Evolutionary conservation across 2,888 invertebrate species (phyloP).

Genomic region (Nemapogon koenigi): DNA sequence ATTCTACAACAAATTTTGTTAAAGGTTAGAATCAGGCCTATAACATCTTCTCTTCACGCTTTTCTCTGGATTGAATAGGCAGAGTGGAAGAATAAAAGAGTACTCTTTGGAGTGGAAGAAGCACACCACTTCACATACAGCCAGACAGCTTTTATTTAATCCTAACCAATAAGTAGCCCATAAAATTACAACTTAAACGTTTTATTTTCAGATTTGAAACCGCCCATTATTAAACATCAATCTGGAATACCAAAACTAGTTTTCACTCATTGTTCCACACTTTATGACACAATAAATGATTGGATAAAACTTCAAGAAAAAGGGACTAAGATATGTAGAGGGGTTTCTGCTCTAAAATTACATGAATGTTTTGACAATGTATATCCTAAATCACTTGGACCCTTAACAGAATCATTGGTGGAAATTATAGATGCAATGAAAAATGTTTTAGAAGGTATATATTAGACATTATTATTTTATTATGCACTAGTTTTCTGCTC

Average conservation of each 20-base stretch:
- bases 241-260: slow-evolving; percentile 43
- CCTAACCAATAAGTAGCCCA: too few relatives aligned
- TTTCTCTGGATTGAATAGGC: too few relatives aligned
- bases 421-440: slow-evolving; percentile 30
- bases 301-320: slow-evolving; percentile 39
- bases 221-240: slow-evolving; percentile 37
- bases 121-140: too few relatives aligned
- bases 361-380: slow-evolving; percentile 38
- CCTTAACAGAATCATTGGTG: slow-evolving; percentile 31
- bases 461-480: not conserved
- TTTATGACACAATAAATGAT: slow-evolving; percentile 33
- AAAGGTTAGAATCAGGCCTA: too few relatives aligned
- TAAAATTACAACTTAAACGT: not conserved
- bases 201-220: slow-evolving; percentile 37
- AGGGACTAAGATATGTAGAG: slow-evolving; percentile 34
- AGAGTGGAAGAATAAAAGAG: too few relatives aligned
- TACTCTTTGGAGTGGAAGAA: too few relatives aligned
- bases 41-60: too few relatives aligned
- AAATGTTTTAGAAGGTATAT: slow-evolving; percentile 35
- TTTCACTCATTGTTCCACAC: slow-evolving; percentile 37
- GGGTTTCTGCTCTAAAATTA: slow-evolving; percentile 34
- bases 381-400: slow-evolving; percentile 36
- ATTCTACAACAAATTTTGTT: too few relatives aligned
- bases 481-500: too few relatives aligned
- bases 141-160: too few relatives aligned